These are phyloP conservation scores for Brachionus rubens DNA, from an alignment of 1,140 invertebrate genomes.

Conservation along the genomic window DNA sequence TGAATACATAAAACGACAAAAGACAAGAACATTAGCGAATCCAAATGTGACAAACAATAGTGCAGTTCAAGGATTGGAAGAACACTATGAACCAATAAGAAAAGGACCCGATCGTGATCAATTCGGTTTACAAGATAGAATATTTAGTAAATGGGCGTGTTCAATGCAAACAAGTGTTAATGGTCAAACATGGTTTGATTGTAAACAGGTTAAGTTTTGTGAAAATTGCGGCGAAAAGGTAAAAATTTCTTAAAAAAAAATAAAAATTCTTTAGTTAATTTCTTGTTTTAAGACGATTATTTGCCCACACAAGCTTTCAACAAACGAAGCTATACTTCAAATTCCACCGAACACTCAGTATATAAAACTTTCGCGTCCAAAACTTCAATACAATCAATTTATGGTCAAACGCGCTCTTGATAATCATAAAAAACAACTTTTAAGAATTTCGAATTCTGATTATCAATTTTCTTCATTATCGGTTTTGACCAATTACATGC, in stretches of 20 bases:
- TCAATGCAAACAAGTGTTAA: slow-evolving; percentile 28
- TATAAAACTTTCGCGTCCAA: slow-evolving; percentile 13
- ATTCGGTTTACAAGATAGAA: slow-evolving; percentile 26
- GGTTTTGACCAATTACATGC: slow-evolving; percentile 33
- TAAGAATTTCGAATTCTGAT: slow-evolving; percentile 18
- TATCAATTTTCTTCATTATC: not conserved
- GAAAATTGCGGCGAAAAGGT: slow-evolving; percentile 39
- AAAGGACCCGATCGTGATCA: slow-evolving; percentile 45
- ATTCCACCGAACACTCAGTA: slow-evolving; percentile 15
- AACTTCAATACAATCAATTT: slow-evolving; percentile 33
- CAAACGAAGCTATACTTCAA: slow-evolving; percentile 18
- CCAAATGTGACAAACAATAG: not conserved
- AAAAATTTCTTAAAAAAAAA: not conserved
- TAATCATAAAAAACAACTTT: slow-evolving; percentile 10
- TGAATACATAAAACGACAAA: slow-evolving; percentile 42
- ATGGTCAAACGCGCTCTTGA: slow-evolving; percentile 39
- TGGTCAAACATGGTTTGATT: slow-evolving; percentile 33
- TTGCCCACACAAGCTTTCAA: slow-evolving; percentile 38
- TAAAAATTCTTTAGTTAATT: no score
- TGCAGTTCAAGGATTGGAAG: slow-evolving; percentile 25
- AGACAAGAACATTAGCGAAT: slow-evolving; percentile 29
- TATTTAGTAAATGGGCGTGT: slow-evolving; percentile 45
- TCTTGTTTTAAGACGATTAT: slow-evolving; percentile 33
- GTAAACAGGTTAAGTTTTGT: slow-evolving; percentile 41
- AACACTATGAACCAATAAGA: slow-evolving; percentile 40